Conservation (phyloP, 2,888 invertebrate genomes). For the Leptothorax acervorum region DNA sequence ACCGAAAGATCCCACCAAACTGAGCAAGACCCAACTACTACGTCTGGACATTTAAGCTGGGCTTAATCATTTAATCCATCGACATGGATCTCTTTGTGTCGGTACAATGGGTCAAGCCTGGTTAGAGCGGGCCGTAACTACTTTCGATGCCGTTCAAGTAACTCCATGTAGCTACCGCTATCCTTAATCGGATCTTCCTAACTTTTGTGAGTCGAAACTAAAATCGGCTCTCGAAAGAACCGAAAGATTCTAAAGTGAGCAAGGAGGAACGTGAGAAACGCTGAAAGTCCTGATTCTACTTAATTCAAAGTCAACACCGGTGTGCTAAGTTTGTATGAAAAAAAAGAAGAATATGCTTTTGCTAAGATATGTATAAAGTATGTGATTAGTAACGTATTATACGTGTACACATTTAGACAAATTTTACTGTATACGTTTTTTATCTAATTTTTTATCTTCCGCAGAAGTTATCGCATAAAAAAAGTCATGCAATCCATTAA, state of each 20-base stretch:
- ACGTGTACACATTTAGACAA: not conserved
- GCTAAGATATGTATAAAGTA: not conserved
- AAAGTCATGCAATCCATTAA: constrained; percentile 18
- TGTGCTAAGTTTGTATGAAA: constrained; percentile 8
- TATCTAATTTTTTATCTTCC: not conserved
- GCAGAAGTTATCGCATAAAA: constrained; percentile 10
- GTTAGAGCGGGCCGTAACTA: constrained; percentile 62
- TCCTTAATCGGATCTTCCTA: constrained; percentile 52
- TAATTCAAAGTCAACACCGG: constrained; percentile 47
- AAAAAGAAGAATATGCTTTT: not conserved
- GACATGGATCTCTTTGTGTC: constrained; percentile 68
- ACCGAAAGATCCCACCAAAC: constrained; percentile 25
- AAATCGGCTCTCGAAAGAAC: constrained; percentile 47
- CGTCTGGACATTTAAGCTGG: constrained; percentile 62
- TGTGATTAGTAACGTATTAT: not conserved
- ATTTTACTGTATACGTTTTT: not conserved
- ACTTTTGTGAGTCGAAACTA: constrained; percentile 49
- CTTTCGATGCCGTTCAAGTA: constrained; percentile 59
- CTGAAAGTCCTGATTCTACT: constrained; percentile 36
- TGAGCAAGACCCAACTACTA: constrained; percentile 50
- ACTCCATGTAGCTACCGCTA: constrained; percentile 43
- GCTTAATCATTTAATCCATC: constrained; percentile 69
- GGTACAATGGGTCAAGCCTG: constrained; percentile 63
- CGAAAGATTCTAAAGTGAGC: constrained; percentile 38
- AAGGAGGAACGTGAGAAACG: constrained; percentile 30